Evolutionary conservation across 1,140 invertebrate species (phyloP), one percentile per base, ranked within the genome.

Genomic region (Lethrus apterus): DNA sequence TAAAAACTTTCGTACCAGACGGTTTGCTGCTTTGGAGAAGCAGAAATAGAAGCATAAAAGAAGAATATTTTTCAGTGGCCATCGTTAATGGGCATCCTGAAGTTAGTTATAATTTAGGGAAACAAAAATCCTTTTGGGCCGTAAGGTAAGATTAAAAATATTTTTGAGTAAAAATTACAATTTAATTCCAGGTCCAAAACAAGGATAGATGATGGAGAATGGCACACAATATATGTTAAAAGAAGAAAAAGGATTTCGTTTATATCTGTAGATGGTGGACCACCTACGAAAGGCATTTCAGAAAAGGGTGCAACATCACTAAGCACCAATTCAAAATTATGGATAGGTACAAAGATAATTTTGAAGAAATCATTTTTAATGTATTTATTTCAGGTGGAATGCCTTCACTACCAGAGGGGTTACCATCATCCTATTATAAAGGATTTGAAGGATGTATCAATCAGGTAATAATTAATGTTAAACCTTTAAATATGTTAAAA

Each of bases 281-380:
- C 70, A n/a, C 72, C 79, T 3, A 69, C 79, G 1, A 77, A 74
- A 53, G 77, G 73, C 13, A 72, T 77, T 51, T 77, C 83, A 15
- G 73, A 77, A 42, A 69, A 71, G 23, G 77, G 83, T 38, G 74
- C 82, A 19, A 76, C 78, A 33, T 75, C 79, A 51, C 75, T 86
- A 48, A 81, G 83, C 58, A 81, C 83, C 7, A 82, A 86, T 67
- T 81, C 83, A 14, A 76, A 78, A 52, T 62, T 87, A 38, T 88
- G 83, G 82, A 80, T 89, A 55, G 85, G 85, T 81, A 63, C 59
- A 58, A 20, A 41, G 15, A 4, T 41, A 4, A n/a, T 26, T 26
- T 26, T 7, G 7, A 7, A n/a, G 7, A 26, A 7, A 26, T 26
- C 24, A n/a, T 26, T 7, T 26, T 7, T 26, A n/a, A 20, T 40